Conservation (phyloP, 2,888 invertebrate genomes). For the Neuroscelio doddi region DNA sequence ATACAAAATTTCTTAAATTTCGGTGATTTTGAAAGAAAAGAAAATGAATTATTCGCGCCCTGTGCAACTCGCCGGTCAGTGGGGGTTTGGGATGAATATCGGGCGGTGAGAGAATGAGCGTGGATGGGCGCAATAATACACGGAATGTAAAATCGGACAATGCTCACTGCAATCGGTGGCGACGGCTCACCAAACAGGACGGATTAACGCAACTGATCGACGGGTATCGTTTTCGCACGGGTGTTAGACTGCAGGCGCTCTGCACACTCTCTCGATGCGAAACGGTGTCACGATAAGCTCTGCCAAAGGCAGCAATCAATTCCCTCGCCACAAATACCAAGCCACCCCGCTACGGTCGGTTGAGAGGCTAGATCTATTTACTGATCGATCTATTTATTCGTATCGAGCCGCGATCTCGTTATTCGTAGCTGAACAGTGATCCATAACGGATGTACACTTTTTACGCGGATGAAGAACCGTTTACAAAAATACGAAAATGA, state of each 20-base stretch:
- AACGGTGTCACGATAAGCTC: slow-evolving; percentile 70
- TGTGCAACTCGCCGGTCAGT: slow-evolving; percentile 10
- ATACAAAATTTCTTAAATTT: slow-evolving; percentile 7
- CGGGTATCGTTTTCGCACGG: slow-evolving; percentile 42
- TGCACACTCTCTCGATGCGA: slow-evolving; percentile 50
- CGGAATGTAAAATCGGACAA: slow-evolving; percentile 28
- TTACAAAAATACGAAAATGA: too few relatives aligned
- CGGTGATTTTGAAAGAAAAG: slow-evolving; percentile 18
- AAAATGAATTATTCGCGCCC: slow-evolving; percentile 7
- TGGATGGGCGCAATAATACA: slow-evolving; percentile 37
- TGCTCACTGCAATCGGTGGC: slow-evolving; percentile 50
- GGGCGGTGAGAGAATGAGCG: slow-evolving; percentile 27
- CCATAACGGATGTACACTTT: slow-evolving; percentile 9
- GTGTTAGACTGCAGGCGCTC: slow-evolving; percentile 41
- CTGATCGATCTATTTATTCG: slow-evolving; percentile 72
- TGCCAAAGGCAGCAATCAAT: slow-evolving; percentile 65
- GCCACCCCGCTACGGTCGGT: slow-evolving; percentile 49
- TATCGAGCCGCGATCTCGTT: slow-evolving; percentile 67
- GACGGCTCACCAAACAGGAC: slow-evolving; percentile 49
- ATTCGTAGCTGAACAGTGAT: slow-evolving; percentile 47
- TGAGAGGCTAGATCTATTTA: slow-evolving; percentile 68
- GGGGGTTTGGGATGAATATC: slow-evolving; percentile 9
- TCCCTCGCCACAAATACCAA: slow-evolving; percentile 58
- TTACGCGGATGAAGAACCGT: background rate
- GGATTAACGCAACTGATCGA: slow-evolving; percentile 49